Base-by-base conservation (phyloP, 2,113 vertebrate species). In the Caranx ignobilis region DNA sequence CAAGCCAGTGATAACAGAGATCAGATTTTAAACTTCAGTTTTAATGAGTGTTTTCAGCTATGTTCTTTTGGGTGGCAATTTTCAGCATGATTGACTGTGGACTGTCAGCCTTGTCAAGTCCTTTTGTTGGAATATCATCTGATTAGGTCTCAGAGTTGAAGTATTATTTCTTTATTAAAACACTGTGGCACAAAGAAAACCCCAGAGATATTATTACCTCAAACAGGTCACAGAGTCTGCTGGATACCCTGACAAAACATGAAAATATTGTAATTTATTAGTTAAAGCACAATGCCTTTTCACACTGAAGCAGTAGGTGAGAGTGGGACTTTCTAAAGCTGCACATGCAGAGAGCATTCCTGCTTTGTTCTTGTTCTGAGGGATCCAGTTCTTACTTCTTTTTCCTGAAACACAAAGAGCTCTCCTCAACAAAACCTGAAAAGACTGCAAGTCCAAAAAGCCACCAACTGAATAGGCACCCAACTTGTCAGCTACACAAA, bases 341-440 rank as follows among this genome's bases (percentile, higher is more conserved):
- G 12, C 2, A 61, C 32, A 39, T 50, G 32, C 50, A 50, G 43
- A 3, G 19, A 73, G 62, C 11, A 11, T 35, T 37, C 47, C 31
- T 47, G 11, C 12, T 7, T 59, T 45, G 52, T 47, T 57, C 63
- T 66, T 52, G 65, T 45, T 67, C 8, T 10, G 45, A 68, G 37
- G 31, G 65, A 68, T 21, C 65, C 65, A 35, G 47, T 68, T 68
- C 47, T 52, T 21, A 68, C 45, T 64, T 61, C 63, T 64, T 71
- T 66, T 31, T 35, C 4, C 31, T 75, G 57, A 70, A 75, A 64
- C 16, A 70, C 45, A 0, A 35, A 41, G 6, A n/a, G 37, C 37
- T 62, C 11, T 26, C 71, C 80, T 26, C 69, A 62, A 67, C 75
- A 83, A 79, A 83, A 87, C 41, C 45, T 18, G 43, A 71, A 83